Evolutionary conservation across 2,113 vertebrate genomes (phyloP), one percentile per base, ranked within the genome.

Genomic region (Helogale parvula): DNA sequence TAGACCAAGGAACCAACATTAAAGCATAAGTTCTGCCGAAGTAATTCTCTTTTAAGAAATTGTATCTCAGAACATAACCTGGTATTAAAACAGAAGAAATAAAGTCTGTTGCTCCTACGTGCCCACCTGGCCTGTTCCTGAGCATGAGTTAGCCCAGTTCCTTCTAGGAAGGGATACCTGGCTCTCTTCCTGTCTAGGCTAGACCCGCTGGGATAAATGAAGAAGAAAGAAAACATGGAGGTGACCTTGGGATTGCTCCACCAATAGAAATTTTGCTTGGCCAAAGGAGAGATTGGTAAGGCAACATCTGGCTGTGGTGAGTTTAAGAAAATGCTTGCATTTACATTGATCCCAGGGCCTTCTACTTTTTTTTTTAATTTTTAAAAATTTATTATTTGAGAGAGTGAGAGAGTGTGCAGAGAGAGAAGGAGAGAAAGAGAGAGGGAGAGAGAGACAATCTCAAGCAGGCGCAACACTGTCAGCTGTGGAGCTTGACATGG

Each of bases 11-110:
- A 57, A 35, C 35, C 47, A 35, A 45, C 35, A 21, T 88, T 54
- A 54, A 96, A 83, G 77, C 52, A 25, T n/a, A 66, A 69, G 41
- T 95, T 93, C 71, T 82, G 45, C 57, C 86, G 80, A 97, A 80
- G 52, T 33, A 71, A 45, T 74, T 47, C 45, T 13, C 69, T 76
- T 90, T 71, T 25, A 50, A 94, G 88, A 94, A 93, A 74, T 72
- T 50, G 0, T 74, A 13, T 84, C 91, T 96, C 60, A 71, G 71
- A 91, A 57, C 31, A 47, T 79, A 93, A 57, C 50, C 54, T 93
- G 47, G 31, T 81, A n/a, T 76, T 50, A 41, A 54, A 57, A 68
- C 33, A 31, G 57, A 76, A 91, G n/a, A 93, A 94, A 84, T 66
- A 93, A 88, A 94, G 29, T 38, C 14, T 54, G 9, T 45, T 80